Conservation (phyloP, 2,113 vertebrate genomes). For the Pteruthius melanotis region DNA sequence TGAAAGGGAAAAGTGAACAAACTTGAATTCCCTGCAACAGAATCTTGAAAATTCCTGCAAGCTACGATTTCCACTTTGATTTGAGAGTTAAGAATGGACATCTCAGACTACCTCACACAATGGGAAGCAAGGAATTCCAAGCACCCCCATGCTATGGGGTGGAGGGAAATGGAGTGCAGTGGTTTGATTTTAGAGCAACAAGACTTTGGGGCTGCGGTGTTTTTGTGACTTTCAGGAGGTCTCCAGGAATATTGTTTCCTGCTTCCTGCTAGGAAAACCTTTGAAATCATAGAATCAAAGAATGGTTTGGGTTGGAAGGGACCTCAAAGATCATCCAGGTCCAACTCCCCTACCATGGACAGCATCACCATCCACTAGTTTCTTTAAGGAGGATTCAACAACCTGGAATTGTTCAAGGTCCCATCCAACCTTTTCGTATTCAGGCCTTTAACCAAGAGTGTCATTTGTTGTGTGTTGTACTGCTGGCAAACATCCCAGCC, state of each 20-base stretch:
- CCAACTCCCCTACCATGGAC: rapidly evolving
- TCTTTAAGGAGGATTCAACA: too few relatives aligned
- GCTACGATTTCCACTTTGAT: background rate
- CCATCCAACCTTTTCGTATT: background rate
- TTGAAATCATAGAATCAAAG: background rate
- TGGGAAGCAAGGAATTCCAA: background rate
- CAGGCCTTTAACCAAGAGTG: background rate
- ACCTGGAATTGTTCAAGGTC: too few relatives aligned
- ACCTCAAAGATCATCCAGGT: background rate
- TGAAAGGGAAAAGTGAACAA: background rate
- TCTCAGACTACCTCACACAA: background rate
- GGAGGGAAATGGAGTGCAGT: background rate
- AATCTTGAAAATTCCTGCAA: background rate
- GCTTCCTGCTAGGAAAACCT: background rate
- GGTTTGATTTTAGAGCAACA: background rate
- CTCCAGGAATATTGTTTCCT: background rate
- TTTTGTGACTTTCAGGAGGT: background rate
- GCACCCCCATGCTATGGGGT: background rate
- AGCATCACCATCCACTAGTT: background rate
- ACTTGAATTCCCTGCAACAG: too few relatives aligned
- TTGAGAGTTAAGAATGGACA: background rate
- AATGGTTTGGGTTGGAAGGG: background rate
- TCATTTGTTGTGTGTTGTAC: background rate
- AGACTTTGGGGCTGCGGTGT: rapidly evolving
- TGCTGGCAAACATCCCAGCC: background rate